These are phyloP conservation scores for Dicrurus megarhynchus DNA, from an alignment of 2,113 vertebrate species.

Conservation along the genomic window DNA sequence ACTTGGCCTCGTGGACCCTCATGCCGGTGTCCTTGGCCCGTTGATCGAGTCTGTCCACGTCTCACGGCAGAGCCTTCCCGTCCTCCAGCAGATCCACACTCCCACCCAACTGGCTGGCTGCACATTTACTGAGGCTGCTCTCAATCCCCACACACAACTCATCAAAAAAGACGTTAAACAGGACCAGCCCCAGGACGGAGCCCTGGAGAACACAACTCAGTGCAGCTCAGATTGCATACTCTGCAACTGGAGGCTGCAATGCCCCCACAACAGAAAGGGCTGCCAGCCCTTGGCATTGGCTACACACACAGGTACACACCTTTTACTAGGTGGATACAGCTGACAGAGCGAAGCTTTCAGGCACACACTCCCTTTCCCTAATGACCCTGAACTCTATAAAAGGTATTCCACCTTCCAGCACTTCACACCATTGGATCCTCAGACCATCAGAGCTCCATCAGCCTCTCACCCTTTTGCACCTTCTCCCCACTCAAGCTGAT, in stretches of 20 bases:
- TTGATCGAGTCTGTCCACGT: neutral
- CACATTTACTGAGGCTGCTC: neutral
- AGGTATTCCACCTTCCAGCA: neutral
- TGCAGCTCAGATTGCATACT: neutral
- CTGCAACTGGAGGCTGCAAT: neutral
- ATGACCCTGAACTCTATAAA: accelerated
- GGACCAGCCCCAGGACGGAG: neutral
- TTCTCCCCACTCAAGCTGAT: neutral
- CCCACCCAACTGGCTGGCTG: neutral
- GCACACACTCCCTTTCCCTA: neutral
- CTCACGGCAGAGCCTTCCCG: neutral
- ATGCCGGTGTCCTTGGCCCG: neutral
- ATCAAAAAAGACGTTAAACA: neutral
- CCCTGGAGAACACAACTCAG: neutral
- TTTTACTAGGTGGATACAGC: neutral
- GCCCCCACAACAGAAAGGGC: no score
- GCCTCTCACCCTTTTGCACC: no score
- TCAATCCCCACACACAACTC: neutral
- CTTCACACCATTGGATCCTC: neutral
- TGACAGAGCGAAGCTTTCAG: neutral
- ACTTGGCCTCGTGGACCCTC: neutral
- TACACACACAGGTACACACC: neutral
- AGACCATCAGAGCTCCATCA: no score
- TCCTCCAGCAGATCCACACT: neutral
- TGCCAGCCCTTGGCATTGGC: neutral